Conservation (phyloP, 2,797 vertebrate species). For the Acanthis flammea region DNA sequence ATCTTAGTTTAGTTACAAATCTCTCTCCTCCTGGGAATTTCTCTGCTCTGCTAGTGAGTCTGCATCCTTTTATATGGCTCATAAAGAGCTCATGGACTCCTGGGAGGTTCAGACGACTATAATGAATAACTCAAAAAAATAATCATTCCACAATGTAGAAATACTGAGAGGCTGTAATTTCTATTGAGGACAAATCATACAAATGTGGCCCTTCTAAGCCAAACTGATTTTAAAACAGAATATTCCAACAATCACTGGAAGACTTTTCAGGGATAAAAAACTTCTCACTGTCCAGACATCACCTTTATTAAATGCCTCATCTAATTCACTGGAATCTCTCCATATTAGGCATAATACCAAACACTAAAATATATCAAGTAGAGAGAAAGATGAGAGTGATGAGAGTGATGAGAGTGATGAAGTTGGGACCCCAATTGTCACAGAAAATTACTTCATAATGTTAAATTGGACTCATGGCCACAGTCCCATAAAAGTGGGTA, state of each 20-base stretch:
- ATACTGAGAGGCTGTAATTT: slow-evolving; percentile 21
- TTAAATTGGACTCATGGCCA: slow-evolving; percentile 9
- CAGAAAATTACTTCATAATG: slow-evolving; percentile 20
- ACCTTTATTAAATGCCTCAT: slow-evolving; percentile 20
- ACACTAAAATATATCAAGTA: slow-evolving; percentile 16
- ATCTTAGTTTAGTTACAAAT: slow-evolving; percentile 24
- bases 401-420: neutral
- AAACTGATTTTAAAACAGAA: slow-evolving; percentile 22
- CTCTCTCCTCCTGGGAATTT: slow-evolving; percentile 15
- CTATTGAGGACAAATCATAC: slow-evolving; percentile 15
- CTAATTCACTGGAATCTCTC: neutral
- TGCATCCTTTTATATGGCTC: slow-evolving; percentile 5
- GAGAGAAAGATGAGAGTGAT: slow-evolving; percentile 8
- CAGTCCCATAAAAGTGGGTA: neutral
- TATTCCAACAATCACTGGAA: slow-evolving; percentile 17
- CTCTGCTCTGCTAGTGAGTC: neutral
- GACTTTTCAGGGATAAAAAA: slow-evolving; percentile 10
- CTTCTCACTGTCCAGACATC: slow-evolving; percentile 14
- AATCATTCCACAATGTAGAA: neutral
- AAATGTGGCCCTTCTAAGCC: neutral
- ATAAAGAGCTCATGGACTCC: slow-evolving; percentile 20
- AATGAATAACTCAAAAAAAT: slow-evolving; percentile 32
- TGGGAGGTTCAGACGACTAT: slow-evolving; percentile 5
- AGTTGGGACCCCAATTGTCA: neutral
- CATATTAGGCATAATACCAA: slow-evolving; percentile 15